A percentile compares a stretch with the other conserved stretches of the same genome.
phyloP scores from a whole-genome alignment of 2,797 vertebrate genomes.

The Amniataba percoides region DNA sequence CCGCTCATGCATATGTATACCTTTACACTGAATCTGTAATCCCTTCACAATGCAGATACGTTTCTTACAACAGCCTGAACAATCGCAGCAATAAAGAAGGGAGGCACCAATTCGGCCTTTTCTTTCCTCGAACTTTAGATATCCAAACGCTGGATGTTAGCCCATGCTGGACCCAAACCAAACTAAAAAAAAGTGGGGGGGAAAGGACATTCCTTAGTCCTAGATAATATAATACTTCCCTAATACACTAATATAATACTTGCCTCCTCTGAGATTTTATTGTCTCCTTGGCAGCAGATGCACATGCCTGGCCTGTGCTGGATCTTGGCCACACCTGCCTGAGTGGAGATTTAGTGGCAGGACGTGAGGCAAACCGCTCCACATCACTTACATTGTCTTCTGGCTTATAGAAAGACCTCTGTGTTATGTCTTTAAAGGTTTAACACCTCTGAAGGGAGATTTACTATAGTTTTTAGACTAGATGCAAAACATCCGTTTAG shows the following conservation, averaged over 20 bases:
- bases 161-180: background rate
- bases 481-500: background rate
- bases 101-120: background rate
- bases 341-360: constrained; percentile 19
- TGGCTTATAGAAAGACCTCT: constrained; percentile 2
- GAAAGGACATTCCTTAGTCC: background rate
- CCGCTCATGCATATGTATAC: too few species aligned
- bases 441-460: background rate
- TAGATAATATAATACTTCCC: background rate
- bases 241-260: constrained; percentile 6
- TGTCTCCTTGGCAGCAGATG: constrained; percentile 22
- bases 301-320: constrained; percentile 14
- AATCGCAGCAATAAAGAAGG: too few species aligned
- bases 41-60: background rate
- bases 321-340: constrained; percentile 20
- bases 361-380: background rate
- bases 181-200: background rate
- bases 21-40: background rate
- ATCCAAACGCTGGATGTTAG: background rate
- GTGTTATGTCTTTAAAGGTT: constrained; percentile 10
- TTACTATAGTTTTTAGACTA: background rate
- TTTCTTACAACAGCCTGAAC: background rate
- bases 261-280: constrained; percentile 4
- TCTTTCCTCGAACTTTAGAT: background rate
- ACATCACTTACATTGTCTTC: constrained; percentile 28